Evolutionary conservation across 2,888 invertebrate genomes (phyloP).

Genomic region (Caprella mutica): DNA sequence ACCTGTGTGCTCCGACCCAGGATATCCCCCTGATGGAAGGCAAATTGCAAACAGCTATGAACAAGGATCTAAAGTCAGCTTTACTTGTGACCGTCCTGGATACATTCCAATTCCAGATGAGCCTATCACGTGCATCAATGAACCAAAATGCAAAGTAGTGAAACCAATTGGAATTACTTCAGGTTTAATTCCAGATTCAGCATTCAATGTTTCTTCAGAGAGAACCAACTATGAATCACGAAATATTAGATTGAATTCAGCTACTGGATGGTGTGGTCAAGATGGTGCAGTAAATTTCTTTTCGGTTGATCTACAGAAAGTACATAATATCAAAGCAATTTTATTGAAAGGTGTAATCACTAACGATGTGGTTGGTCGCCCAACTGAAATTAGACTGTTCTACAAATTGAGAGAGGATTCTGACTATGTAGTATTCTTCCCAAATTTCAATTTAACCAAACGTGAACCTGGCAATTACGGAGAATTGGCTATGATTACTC

Average conservation of each 20-base stretch:
- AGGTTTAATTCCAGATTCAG: constrained; percentile 83
- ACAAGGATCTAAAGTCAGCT: constrained; percentile 51
- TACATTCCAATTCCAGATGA: constrained; percentile 83
- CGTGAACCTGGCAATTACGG: constrained; percentile 94
- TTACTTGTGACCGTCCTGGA: constrained; percentile 79
- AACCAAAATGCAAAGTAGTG: constrained; percentile 87
- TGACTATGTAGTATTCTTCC: constrained; percentile 93
- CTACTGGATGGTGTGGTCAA: constrained; percentile 94
- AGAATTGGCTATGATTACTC: constrained; percentile 86
- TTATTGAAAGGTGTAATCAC: constrained; percentile 88
- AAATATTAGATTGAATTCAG: constrained; percentile 78
- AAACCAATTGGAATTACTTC: constrained; percentile 81
- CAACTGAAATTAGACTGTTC: constrained; percentile 92
- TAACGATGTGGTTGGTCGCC: constrained; percentile 86
- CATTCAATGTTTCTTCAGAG: constrained; percentile 89
- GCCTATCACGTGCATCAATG: constrained; percentile 77
- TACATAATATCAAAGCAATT: constrained; percentile 84
- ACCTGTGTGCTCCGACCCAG: constrained; percentile 91
- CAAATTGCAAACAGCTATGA: constrained; percentile 60
- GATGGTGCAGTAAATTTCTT: constrained; percentile 93
- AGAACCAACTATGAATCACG: constrained; percentile 73
- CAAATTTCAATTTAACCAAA: constrained; percentile 88
- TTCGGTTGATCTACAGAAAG: constrained; percentile 83
- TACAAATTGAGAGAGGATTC: constrained; percentile 88
- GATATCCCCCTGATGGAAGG: constrained; percentile 79